phyloP scores from a whole-genome alignment of 2,797 vertebrate species.

The Microctenopoma stevenorrisi region DNA sequence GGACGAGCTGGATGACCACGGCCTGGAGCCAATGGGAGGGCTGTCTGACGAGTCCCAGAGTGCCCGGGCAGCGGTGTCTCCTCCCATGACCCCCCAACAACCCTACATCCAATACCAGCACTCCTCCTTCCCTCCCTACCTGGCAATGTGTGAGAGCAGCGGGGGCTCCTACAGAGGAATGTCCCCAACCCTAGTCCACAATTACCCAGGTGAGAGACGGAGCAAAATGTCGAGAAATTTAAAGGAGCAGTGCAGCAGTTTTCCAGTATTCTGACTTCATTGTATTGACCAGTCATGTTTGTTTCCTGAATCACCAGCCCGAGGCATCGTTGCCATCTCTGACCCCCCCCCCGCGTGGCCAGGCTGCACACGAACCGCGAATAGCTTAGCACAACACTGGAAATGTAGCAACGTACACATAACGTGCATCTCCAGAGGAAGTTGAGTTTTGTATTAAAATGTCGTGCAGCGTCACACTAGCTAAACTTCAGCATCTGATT shows the following conservation, averaged over 20 bases:
- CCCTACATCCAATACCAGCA: conserved; percentile 98
- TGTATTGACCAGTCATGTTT: background rate
- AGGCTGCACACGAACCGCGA: no score
- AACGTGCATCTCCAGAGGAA: no score
- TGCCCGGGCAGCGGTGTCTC: conserved; percentile 89
- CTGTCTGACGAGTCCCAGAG: conserved; percentile 90
- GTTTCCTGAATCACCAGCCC: no score
- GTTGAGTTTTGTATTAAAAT: no score
- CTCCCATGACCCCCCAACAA: conserved; percentile 93
- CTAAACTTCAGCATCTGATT: background rate
- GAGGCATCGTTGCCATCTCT: no score
- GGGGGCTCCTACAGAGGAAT: conserved; percentile 93
- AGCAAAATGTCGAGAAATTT: no score
- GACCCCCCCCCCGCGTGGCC: no score
- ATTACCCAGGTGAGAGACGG: conserved; percentile 91
- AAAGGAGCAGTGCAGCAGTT: no score
- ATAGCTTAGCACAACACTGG: no score
- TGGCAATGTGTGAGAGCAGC: conserved; percentile 93
- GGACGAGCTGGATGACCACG: conserved; percentile 88
- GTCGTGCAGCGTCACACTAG: background rate
- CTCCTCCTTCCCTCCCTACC: conserved; percentile 89
- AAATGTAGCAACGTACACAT: no score
- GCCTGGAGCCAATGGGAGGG: conserved; percentile 86
- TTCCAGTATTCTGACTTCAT: no score
- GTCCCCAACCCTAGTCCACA: conserved; percentile 95